phyloP scores from a whole-genome alignment of 2,797 vertebrate species.

The Pitangus sulphuratus region DNA sequence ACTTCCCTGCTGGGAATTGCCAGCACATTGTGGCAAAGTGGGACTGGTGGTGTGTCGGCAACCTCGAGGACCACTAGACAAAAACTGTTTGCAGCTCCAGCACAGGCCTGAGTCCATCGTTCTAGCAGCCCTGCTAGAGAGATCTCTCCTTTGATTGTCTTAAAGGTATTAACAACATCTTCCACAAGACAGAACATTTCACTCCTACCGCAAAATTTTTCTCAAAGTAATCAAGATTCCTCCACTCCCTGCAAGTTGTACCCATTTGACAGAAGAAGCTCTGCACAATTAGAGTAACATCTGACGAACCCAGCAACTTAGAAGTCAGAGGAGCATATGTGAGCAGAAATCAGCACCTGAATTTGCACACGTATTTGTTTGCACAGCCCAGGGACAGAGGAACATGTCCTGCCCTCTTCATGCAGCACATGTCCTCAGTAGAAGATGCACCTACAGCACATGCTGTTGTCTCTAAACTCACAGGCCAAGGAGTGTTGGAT shows the following conservation, averaged over 20 bases:
- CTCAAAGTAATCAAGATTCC: neutral
- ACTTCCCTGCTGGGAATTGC: neutral
- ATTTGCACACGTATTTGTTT: neutral
- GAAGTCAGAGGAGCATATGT: neutral
- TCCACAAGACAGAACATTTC: neutral
- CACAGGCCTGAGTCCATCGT: neutral
- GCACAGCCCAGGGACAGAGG: neutral
- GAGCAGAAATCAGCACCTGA: neutral
- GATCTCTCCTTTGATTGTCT: neutral
- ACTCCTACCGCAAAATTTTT: neutral
- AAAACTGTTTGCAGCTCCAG: neutral
- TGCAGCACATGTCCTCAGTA: accelerated
- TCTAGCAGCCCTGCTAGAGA: neutral
- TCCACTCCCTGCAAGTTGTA: neutral
- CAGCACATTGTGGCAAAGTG: accelerated
- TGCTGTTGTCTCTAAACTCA: neutral
- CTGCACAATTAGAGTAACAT: neutral
- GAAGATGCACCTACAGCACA: neutral
- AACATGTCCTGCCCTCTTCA: neutral
- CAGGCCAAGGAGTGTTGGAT: neutral
- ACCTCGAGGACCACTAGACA: neutral
- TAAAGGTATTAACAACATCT: neutral
- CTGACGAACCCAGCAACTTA: neutral
- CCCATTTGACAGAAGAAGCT: neutral
- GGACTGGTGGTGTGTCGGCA: accelerated